These are phyloP conservation scores for Oscheius myriophilus DNA, from an alignment of 2,888 invertebrate genomes.

Conservation along the genomic window DNA sequence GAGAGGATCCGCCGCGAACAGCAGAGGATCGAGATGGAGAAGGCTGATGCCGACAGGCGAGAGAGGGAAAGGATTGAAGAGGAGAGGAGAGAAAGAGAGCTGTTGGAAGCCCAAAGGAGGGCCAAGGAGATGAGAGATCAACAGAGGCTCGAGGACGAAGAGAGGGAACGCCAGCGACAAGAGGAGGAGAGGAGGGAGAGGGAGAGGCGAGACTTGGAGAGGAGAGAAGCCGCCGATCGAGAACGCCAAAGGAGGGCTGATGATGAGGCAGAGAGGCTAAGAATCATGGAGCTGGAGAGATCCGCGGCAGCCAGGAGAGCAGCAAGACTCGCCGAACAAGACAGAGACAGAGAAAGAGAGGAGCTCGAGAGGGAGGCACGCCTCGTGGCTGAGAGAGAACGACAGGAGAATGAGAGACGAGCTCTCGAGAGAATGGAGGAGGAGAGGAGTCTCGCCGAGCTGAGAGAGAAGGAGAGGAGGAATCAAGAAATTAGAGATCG, in stretches of 20 bases:
- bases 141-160: constrained; percentile 55
- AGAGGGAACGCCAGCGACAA: constrained; percentile 58
- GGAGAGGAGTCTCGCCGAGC: constrained; percentile 62
- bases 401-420: constrained; percentile 61
- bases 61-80: constrained; percentile 54
- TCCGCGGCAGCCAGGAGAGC: constrained; percentile 43
- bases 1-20: constrained; percentile 66
- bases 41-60: constrained; percentile 51
- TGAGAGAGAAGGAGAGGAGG: constrained; percentile 62
- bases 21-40: constrained; percentile 64
- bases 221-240: constrained; percentile 60
- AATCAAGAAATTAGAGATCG: constrained; percentile 65
- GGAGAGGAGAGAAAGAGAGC: constrained; percentile 60
- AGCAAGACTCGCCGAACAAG: constrained; percentile 46
- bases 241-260: constrained; percentile 59
- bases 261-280: constrained; percentile 61
- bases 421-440: constrained; percentile 61
- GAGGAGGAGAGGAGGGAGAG: constrained; percentile 64
- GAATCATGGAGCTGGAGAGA: constrained; percentile 59
- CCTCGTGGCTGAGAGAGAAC: constrained; percentile 58
- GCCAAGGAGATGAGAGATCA: constrained; percentile 47
- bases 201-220: constrained; percentile 62
- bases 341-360: constrained; percentile 55
- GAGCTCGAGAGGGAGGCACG: constrained; percentile 61
- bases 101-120: constrained; percentile 60